Percentiles rank a stretch among this genome's conserved stretches.
Conservation (phyloP, 2,113 vertebrate genomes). For the Hymenochirus boettgeri region DNA sequence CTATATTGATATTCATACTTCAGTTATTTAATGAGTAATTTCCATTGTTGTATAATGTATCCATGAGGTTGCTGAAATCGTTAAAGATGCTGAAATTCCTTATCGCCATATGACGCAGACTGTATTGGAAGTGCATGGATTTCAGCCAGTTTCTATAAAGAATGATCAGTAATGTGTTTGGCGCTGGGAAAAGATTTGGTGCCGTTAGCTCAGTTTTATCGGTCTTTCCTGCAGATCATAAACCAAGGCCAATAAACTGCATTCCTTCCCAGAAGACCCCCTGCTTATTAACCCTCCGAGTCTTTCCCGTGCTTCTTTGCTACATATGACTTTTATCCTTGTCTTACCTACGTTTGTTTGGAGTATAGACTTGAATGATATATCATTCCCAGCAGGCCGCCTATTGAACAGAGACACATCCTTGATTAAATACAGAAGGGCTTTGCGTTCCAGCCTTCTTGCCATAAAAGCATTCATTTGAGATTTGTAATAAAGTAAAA, state of each 20-base stretch:
- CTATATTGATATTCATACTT: no score
- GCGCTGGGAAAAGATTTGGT: background rate
- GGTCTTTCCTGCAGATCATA: background rate
- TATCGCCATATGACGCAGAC: no score
- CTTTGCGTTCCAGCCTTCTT: background rate
- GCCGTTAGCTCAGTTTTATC: background rate
- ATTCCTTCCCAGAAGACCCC: background rate
- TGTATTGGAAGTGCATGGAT: background rate
- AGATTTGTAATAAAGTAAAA: background rate
- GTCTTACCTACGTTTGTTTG: background rate
- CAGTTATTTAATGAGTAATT: no score
- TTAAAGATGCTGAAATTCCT: no score
- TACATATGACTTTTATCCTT: background rate
- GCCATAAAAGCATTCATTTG: background rate
- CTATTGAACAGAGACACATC: background rate
- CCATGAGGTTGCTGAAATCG: no score
- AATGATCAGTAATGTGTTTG: background rate
- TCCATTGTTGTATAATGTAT: no score
- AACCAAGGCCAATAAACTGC: background rate
- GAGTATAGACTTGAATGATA: background rate
- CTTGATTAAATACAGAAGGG: slow-evolving; percentile 1
- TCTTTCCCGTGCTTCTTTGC: background rate
- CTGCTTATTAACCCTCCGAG: background rate
- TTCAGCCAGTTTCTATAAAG: background rate
- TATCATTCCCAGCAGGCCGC: background rate